Evolutionary conservation across 2,888 invertebrate genomes (phyloP), one percentile per base, ranked within the genome.

Genomic region (Tinea trinotella): DNA sequence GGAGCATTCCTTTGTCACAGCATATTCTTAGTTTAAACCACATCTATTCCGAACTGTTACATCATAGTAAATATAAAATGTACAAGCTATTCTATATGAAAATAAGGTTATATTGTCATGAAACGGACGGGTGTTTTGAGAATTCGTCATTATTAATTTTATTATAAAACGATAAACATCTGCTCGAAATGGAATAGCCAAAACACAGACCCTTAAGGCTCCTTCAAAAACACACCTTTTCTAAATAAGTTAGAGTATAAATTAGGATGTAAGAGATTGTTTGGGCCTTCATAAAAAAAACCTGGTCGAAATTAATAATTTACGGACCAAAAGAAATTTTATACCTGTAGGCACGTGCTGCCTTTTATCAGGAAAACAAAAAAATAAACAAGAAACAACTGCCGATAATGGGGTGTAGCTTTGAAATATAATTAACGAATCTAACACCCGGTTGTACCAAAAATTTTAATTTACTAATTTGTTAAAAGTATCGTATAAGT

Each of bases 311-410:
- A 18, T 40, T 40, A 40, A 10, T 40, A 40, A 17, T 40, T 40
- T 17, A 40, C 13, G 3, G 12, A 17, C 17, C 40, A 13, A 40
- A 40, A 40, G 13, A 40, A 40, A 40, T 40, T 17, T 40, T 40
- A 30, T 30, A 40, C 40, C 40, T 40, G 40, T 17, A 40, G 40
- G 40, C 40, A 40, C 40, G 40, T 40, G 40, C 40, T 40, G 13
- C 40, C 13, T 40, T 30, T 30, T 30, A 30, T 30, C n/a, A n/a
- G 30, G n/a, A n/a, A 30, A 30, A 30, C 7, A 30, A n/a, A 7
- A 30, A 30, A 30, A 30, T 10, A 30, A 30, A 7, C 7, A 30
- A 7, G 7, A 30, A 30, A 30, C 30, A 30, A 30, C 30, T 30
- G 30, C 30, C 30, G 2, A 4, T 30, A 30, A 30, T 30, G 30